Evolutionary conservation across 2,888 invertebrate species (phyloP), one percentile per base, ranked within the genome.

Genomic region (Melinopterus prodromus): DNA sequence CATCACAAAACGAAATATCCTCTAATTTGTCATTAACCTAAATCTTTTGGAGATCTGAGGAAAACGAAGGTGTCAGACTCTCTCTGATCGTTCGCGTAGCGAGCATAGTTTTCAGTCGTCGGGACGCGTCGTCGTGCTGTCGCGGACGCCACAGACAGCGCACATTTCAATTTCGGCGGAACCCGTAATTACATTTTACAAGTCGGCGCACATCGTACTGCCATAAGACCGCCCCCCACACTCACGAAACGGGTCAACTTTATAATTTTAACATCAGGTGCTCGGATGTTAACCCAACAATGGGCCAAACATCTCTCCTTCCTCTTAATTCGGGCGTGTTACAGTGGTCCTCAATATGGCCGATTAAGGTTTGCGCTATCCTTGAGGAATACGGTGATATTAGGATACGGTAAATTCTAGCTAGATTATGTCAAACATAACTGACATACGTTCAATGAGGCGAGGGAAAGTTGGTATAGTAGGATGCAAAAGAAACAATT

Each of bases 231-330:
- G 5, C 12, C 0, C 53, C 5, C 9, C 9, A 53, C 12, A 12
- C 53, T 53, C 9, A 9, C 12, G 2, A 53, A 53, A 53, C 5
- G 53, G 53, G 53, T 53, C 53, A 53, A 1, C 53, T 53, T 53
- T 53, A 53, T 53, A 53, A 53, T 53, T 53, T 53, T 53, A 53
- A 53, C 53, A 53, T 53, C 53, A 53, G 53, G 53, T 53, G 53
- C 53, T 53, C 53, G 53, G 12, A 7, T 53, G 53, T 53, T 53
- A 53, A 53, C 53, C 53, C 53, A 53, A 53, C 53, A 53, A 53
- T 53, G 53, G 53, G 53, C 53, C 12, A 53, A 53, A 53, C 53
- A 53, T 2, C 53, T 53, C 53, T 53, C 12, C 53, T 53, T 2
- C 1, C 7, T 53, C 53, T 53, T 7, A 53, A 26, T 26, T 26